Percentiles rank a stretch among this genome's conserved stretches.
Conservation (phyloP, 2,888 invertebrate genomes). For the Aplocera efformata region DNA sequence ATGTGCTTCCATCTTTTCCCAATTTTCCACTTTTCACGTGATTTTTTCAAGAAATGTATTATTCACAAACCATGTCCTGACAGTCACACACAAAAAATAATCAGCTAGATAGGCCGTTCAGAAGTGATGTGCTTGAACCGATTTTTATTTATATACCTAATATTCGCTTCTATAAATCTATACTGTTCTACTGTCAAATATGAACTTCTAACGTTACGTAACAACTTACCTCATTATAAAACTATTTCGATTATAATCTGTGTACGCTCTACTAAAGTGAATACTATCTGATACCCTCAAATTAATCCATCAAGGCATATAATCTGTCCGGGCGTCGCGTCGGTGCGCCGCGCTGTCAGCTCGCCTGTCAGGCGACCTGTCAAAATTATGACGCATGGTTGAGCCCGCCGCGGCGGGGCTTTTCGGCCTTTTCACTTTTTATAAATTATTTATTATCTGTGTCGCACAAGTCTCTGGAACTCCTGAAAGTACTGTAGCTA, state of each 20-base stretch:
- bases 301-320: constrained; percentile 74
- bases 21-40: no score
- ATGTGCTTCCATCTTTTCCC: no score
- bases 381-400: constrained; percentile 74
- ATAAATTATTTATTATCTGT: constrained; percentile 24
- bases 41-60: no score
- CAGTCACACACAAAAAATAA: no score
- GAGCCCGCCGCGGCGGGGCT: constrained; percentile 58
- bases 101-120: no score
- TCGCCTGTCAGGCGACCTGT: constrained; percentile 62
- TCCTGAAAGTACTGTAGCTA: no score
- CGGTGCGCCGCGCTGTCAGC: constrained; percentile 54
- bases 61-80: no score
- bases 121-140: no score
- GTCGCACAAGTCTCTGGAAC: constrained; percentile 13
- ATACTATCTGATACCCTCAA: constrained; percentile 54
- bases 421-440: constrained; percentile 38
- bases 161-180: no score
- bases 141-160: no score
- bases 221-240: constrained; percentile 38
- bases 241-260: constrained; percentile 48
- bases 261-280: constrained; percentile 41
- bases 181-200: constrained; percentile 9
- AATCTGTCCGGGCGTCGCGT: constrained; percentile 61
- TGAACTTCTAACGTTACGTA: constrained; percentile 28